A percentile compares a stretch with the other conserved stretches of the same genome.
Evolutionary conservation across 2,113 vertebrate genomes (phyloP).

Genomic region (Saimiri boliviensis): DNA sequence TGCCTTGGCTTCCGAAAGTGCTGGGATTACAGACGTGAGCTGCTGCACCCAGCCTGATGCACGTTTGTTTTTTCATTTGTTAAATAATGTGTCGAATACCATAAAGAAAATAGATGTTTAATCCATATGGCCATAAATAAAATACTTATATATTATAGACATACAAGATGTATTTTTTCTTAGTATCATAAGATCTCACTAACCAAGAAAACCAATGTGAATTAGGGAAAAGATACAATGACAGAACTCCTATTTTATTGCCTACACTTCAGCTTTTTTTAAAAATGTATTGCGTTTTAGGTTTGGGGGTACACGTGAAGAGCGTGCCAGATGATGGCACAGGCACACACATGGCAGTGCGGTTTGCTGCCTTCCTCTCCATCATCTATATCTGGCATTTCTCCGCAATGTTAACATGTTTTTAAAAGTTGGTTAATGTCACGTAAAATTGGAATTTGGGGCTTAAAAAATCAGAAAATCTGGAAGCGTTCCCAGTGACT

Average conservation of each 20-base stretch:
- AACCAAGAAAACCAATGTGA: neutral
- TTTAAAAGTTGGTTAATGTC: neutral
- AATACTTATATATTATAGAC: neutral
- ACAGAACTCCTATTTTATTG: neutral
- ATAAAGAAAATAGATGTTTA: neutral
- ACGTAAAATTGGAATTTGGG: neutral
- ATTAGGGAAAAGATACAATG: neutral
- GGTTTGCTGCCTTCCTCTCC: too few relatives aligned
- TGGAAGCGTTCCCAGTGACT: neutral
- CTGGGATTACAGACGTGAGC: too few relatives aligned
- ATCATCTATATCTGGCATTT: too few relatives aligned
- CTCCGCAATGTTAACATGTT: neutral
- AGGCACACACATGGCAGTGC: too few relatives aligned
- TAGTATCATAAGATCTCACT: neutral
- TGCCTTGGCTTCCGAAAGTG: too few relatives aligned
- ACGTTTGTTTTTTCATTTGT: neutral
- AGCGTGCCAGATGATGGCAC: too few relatives aligned
- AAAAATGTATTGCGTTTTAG: too few relatives aligned
- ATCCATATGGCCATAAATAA: neutral
- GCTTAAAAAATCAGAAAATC: neutral
- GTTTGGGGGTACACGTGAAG: too few relatives aligned
- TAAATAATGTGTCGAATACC: neutral
- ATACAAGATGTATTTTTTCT: neutral
- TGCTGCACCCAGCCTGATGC: too few relatives aligned
- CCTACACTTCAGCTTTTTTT: too few relatives aligned